A percentile compares a stretch with the other conserved stretches of the same genome.
These are phyloP conservation scores for Megaceryle maxima DNA, from an alignment of 2,113 vertebrate genomes.

Conservation along the genomic window DNA sequence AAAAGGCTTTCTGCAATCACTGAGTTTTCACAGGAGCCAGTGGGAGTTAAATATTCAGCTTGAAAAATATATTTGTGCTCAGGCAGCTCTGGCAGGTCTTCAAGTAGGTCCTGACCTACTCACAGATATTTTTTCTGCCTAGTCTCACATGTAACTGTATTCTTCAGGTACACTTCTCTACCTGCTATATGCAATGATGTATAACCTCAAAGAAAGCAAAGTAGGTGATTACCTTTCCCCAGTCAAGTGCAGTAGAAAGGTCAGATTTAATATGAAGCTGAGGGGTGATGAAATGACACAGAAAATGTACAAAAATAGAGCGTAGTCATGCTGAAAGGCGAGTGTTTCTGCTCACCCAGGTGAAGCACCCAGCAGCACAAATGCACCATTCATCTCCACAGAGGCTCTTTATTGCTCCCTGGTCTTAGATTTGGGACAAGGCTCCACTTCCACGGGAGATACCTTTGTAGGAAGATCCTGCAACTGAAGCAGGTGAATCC, in stretches of 20 bases:
- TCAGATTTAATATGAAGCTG: constrained; percentile 36
- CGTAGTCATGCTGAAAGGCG: background rate
- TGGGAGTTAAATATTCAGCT: background rate
- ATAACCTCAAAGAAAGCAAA: background rate
- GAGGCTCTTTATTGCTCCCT: background rate
- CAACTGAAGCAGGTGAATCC: background rate
- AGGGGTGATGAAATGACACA: background rate
- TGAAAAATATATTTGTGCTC: background rate
- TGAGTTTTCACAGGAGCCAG: background rate
- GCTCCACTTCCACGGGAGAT: background rate
- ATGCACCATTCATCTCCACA: background rate
- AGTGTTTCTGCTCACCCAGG: rapidly evolving
- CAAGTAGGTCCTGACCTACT: background rate
- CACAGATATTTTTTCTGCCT: background rate
- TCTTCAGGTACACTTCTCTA: constrained; percentile 7
- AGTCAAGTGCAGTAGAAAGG: constrained; percentile 17
- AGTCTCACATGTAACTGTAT: background rate
- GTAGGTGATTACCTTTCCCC: constrained; percentile 1
- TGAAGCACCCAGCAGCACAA: background rate
- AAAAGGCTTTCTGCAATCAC: background rate
- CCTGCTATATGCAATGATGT: background rate
- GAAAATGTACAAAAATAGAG: background rate
- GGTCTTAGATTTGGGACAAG: rapidly evolving
- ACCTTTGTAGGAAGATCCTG: background rate
- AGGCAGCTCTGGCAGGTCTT: constrained; percentile 4